Conservation (phyloP, 1,140 invertebrate genomes). For the Scylla paramamosain region DNA sequence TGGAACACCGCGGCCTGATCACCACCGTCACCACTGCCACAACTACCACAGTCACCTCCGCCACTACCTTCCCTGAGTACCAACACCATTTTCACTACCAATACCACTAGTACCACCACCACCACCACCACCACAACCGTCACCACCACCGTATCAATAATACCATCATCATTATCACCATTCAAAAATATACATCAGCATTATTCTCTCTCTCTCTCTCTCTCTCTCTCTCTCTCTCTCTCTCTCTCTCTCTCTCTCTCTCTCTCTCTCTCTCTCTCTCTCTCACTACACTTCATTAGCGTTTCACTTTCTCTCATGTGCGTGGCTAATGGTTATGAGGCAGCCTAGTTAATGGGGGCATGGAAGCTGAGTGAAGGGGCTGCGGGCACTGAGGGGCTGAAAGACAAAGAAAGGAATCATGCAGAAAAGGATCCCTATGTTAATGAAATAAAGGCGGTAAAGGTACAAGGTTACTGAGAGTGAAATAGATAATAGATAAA, state of each 20-base stretch:
- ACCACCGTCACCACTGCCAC: not conserved
- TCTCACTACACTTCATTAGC: not conserved
- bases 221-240: not conserved
- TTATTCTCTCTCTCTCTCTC: not conserved
- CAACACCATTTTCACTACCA: not conserved
- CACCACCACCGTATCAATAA: not conserved
- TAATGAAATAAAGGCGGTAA: not conserved
- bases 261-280: not conserved
- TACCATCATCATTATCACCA: not conserved
- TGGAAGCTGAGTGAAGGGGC: not conserved
- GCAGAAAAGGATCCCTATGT: not conserved
- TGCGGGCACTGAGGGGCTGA: not conserved
- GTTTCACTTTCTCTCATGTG: not conserved
- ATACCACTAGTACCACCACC: not conserved
- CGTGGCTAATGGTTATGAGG: not conserved
- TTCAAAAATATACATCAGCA: too few species aligned
- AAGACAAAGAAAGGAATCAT: not conserved
- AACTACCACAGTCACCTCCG: not conserved
- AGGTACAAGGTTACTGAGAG: not conserved
- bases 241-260: not conserved
- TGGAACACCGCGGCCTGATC: not conserved
- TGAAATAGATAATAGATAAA: not conserved
- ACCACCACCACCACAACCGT: not conserved
- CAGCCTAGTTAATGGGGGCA: not conserved
- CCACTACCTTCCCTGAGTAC: not conserved